These are phyloP conservation scores for Chromis chromis DNA, from an alignment of 2,797 vertebrate species.

Conservation along the genomic window DNA sequence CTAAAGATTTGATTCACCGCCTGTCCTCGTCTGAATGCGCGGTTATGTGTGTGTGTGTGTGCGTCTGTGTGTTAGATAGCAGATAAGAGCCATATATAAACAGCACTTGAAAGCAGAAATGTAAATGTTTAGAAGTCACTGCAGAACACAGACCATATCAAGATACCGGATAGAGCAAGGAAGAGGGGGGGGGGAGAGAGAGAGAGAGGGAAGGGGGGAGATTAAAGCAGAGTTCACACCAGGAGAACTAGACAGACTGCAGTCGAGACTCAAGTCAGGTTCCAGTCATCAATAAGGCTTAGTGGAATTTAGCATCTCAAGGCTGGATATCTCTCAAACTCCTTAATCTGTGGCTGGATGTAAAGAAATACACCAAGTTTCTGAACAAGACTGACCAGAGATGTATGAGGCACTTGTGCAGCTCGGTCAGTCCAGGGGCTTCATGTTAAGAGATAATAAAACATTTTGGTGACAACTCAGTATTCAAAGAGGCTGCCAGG, in stretches of 20 bases:
- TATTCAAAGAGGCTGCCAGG: not conserved
- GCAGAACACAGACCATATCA: slow-evolving; percentile 84
- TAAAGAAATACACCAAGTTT: slow-evolving; percentile 7
- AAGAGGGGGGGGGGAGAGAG: slow-evolving; percentile 42
- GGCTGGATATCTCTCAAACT: slow-evolving; percentile 34
- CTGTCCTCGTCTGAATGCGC: slow-evolving; percentile 65
- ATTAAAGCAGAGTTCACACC: slow-evolving; percentile 77
- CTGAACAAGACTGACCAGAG: slow-evolving; percentile 4
- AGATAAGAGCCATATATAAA: slow-evolving; percentile 85
- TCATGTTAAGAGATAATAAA: not conserved
- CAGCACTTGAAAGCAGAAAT: slow-evolving; percentile 85
- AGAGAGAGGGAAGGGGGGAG: slow-evolving; percentile 48
- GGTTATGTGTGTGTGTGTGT: slow-evolving; percentile 21
- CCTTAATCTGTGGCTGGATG: slow-evolving; percentile 39
- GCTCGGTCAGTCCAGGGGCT: not conserved
- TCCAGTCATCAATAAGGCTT: slow-evolving; percentile 70
- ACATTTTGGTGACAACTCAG: not conserved
- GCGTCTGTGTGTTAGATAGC: slow-evolving; percentile 77
- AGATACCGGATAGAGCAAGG: slow-evolving; percentile 71
- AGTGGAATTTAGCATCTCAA: slow-evolving; percentile 63
- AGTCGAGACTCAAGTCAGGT: slow-evolving; percentile 62
- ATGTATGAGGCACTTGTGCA: slow-evolving; percentile 26
- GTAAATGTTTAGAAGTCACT: slow-evolving; percentile 84
- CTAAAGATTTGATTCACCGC: slow-evolving; percentile 79
- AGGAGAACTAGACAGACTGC: slow-evolving; percentile 69